These are phyloP conservation scores for Platalea minor DNA, from an alignment of 2,797 vertebrate species.

Conservation along the genomic window DNA sequence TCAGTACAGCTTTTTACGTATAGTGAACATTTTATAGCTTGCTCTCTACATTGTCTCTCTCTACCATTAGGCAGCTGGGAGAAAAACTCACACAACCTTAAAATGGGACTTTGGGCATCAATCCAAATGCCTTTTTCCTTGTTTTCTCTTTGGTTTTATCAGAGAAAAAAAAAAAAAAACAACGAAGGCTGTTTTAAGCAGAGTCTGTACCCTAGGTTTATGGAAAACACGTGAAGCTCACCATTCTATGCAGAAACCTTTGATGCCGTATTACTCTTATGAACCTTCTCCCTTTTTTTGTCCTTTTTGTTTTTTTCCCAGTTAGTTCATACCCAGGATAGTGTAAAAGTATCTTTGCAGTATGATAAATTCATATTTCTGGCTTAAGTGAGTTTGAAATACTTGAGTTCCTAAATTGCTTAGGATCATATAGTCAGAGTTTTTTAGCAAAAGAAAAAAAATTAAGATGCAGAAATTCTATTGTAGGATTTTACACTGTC, in stretches of 20 bases:
- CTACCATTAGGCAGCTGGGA: neutral
- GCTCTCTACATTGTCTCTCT: neutral
- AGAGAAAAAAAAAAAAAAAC: neutral
- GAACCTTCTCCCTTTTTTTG: neutral
- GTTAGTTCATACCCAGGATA: neutral
- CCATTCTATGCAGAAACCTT: neutral
- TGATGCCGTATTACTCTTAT: neutral
- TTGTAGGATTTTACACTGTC: neutral
- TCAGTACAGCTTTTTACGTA: neutral
- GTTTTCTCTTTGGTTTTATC: neutral
- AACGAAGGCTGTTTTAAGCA: neutral
- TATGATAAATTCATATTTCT: neutral
- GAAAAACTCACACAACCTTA: neutral
- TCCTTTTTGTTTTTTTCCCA: rapidly evolving
- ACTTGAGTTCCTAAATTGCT: neutral
- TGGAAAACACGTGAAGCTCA: neutral
- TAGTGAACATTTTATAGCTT: neutral
- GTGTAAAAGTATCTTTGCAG: neutral
- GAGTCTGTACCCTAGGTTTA: neutral
- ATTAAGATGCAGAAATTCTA: neutral
- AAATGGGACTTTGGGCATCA: slow-evolving; percentile 25
- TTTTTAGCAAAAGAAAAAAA: neutral
- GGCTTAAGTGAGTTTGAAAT: neutral
- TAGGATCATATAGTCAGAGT: neutral
- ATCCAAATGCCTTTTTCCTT: neutral